Base-by-base conservation (phyloP, 2,888 invertebrate genomes). In the Sclerodermus sp. region DNA sequence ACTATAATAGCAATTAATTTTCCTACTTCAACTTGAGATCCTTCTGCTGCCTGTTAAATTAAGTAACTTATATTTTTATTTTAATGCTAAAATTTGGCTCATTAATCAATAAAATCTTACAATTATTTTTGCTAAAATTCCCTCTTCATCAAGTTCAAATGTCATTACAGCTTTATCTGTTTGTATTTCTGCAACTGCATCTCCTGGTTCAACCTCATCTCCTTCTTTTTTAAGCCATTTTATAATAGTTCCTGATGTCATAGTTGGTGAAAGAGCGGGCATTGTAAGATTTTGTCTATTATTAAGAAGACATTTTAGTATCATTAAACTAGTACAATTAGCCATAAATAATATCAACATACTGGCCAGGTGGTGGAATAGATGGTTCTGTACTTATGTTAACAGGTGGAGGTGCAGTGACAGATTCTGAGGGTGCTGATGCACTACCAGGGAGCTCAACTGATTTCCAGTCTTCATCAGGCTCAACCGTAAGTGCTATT, bases 111-210 rank as follows among this genome's bases (percentile, higher is more conserved):
- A 6, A 46, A 41, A 12, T 10, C 59, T 45, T 67, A 84, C 83
- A 65, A 85, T 66, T 64, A 85, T 84, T 72, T 85, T 85, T 1
- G 85, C 85, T 43, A 86, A 66, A 42, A 82, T 76, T 10, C 82
- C 84, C 57, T 85, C 84, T 40, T 86, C 85, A 54, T 86, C 85
- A 42, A 77, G 75, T 68, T 86, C 85, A 64, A 85, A 79, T 5
- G 82, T 77, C 68, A 86, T 82, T 1, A 85, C 81, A 45, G 86
- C 85, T 73, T 86, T 86, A 67, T 86, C 86, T 1, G 86, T 86
- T 71, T 86, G 84, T 60, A 86, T 84, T 51, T 87, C 86, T 68
- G 85, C 86, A 5, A 87, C 62, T 3, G 84, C 80, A 73, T 87
- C 87, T 10, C 87, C 87, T 14, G 85, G 79, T 42, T 73, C 59